Evolutionary conservation across 2,797 vertebrate species (phyloP), one percentile per base, ranked within the genome.

Genomic region (Distichodus sexfasciatus): DNA sequence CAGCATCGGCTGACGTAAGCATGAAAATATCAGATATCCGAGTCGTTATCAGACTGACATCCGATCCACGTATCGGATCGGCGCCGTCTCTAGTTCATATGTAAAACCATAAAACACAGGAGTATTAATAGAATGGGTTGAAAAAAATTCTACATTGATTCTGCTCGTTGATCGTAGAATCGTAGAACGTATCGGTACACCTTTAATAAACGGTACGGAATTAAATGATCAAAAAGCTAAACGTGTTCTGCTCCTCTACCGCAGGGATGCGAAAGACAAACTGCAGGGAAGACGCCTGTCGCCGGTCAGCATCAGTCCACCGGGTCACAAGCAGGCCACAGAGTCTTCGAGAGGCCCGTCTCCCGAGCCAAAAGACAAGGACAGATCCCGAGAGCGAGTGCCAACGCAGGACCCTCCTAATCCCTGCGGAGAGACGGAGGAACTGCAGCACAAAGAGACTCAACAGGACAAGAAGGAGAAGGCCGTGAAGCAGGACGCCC

Each of bases 391-490:
- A 14, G 63, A 68, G 40, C 69, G 68, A 55, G 74, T 63, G 2
- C 46, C 38, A 50, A 62, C 64, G 1, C 73, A 40, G n/a, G 31
- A 21, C 2, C 24, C 2, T 0, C 40, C 53, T 6, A 74, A 23
- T 43, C 66, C 40, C 51, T 50, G 67, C 44, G 59, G 17, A 38
- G 63, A 72, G 24, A 47, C 44, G 0, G 66, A 69, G 17, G 73
- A 75, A 46, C 79, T 57, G 66, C 44, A 1, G 19, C 31, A 71
- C 14, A 74, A 68, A 43, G 72, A 71, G 12, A 59, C 72, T 41
- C 74, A 75, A 26, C 75, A 41, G 1, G 74, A 79, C 17, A 74
- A 51, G 58, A 74, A 23, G 44, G 77, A 74, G 35, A 68, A 68
- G 60, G 19, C 31, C 24, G 47, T 64, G 2, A 74, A 76, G 35